Evolutionary conservation across 2,888 invertebrate species (phyloP), one percentile per base, ranked within the genome.

Genomic region (Aphodius granarius): DNA sequence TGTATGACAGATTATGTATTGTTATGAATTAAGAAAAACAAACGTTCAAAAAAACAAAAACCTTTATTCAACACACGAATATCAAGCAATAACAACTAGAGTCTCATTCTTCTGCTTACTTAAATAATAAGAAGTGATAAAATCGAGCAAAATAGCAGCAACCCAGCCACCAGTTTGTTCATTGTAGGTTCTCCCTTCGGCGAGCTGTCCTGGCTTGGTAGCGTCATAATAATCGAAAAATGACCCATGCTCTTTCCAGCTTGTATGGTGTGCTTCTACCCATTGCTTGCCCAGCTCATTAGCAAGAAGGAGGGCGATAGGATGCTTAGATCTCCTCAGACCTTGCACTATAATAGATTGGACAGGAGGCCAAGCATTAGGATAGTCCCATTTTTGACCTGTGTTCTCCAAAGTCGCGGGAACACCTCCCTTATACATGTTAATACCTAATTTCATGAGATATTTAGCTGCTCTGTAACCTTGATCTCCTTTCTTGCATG

Each of bases 281-380:
- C 95, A 95, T 64, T 89, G 89, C 77, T 91, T 88, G 0, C 94
- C 93, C 20, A 95, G 87, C 66, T 91, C 86, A 79, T 89, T 89
- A 0, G 95, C 94, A 75, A 92, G 82, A 13, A 89, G 17, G 19
- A 63, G 3, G 13, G 72, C 75, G 1, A 90, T 89, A 0, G 83
- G 78, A 15, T 89, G 89, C 0, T 88, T 88, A 9, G 92, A 71
- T 4, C 63, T 65, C 22, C 66, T 64, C 76, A 95, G 86, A 3
- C 92, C 92, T 83, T 92, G 90, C 3, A 95, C 91, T 1, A 94
- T 87, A 73, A 95, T 90, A 82, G 94, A 92, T 78, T 95, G 93
- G 65, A 94, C 89, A 3, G 96, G 96, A 0, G 96, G 93, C 96
- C 96, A 96, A 0, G 94, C 94, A 83, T 96, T 96, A 0, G 95